A percentile compares a stretch with the other conserved stretches of the same genome.
Conservation (phyloP, 2,113 vertebrate species). For the Cyphomyrus plagiostoma region DNA sequence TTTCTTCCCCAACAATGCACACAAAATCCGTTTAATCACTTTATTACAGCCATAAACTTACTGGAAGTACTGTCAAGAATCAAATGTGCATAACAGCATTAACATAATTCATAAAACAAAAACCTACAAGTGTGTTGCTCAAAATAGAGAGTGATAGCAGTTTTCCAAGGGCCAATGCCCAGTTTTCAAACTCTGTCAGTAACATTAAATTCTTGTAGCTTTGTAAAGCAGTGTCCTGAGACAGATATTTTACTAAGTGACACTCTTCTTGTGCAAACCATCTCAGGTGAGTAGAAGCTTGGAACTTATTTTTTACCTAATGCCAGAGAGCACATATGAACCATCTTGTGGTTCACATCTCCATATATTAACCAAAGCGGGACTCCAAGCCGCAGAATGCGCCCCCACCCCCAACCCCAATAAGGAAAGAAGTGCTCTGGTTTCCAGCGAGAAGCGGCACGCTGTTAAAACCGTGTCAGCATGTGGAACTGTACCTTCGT, state of each 20-base stretch:
- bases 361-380: background rate
- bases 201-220: background rate
- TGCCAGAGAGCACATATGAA: background rate
- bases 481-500: constrained; percentile 30
- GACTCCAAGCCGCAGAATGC: background rate
- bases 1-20: background rate
- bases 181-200: background rate
- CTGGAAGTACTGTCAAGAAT: background rate
- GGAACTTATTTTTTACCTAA: background rate
- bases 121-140: background rate
- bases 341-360: background rate
- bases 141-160: background rate
- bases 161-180: background rate
- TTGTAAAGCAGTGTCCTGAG: background rate
- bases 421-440: constrained; percentile 33
- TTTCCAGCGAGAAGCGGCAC: constrained; percentile 39
- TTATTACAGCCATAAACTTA: background rate
- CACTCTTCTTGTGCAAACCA: background rate
- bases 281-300: background rate
- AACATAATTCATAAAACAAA: background rate
- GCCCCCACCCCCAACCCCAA: background rate
- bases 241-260: background rate
- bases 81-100: background rate
- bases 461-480: constrained; percentile 46
- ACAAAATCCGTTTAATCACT: background rate